phyloP scores from a whole-genome alignment of 2,113 vertebrate genomes.

The Seriola quinqueradiata region DNA sequence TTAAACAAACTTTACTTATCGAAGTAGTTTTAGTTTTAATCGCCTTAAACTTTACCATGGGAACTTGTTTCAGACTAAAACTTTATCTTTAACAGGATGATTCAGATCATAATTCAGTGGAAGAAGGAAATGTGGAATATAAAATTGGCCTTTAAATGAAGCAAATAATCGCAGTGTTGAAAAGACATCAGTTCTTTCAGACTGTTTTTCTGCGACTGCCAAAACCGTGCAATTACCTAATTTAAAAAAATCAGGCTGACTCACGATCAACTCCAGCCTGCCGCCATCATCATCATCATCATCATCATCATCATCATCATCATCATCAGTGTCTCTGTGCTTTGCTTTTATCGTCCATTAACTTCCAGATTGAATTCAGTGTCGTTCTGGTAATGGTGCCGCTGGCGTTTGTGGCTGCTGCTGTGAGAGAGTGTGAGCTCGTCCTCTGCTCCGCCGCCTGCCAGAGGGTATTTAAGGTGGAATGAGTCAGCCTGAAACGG shows the following conservation, averaged over 20 bases:
- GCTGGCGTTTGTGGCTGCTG: constrained; percentile 52
- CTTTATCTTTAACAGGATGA: too few species aligned
- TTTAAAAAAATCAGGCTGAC: constrained; percentile 17
- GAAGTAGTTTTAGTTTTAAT: too few species aligned
- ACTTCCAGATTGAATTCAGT: constrained; percentile 39
- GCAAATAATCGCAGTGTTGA: too few species aligned
- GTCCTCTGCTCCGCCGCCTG: constrained; percentile 34
- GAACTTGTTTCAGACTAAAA: too few species aligned
- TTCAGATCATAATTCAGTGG: too few species aligned
- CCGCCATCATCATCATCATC: not conserved
- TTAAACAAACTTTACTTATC: too few species aligned
- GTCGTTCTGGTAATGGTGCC: constrained; percentile 53
- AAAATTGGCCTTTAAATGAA: too few species aligned
- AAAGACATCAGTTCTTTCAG: too few species aligned
- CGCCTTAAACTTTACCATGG: too few species aligned
- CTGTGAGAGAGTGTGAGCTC: not conserved
- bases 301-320: not conserved
- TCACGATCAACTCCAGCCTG: constrained; percentile 7
- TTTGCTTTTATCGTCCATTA: constrained; percentile 57
- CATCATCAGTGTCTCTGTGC: constrained; percentile 14
- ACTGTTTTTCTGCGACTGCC: too few species aligned
- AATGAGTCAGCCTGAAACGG: constrained; percentile 64
- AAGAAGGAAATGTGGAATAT: too few species aligned
- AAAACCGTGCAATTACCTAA: too few species aligned
- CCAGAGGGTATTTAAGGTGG: constrained; percentile 45